Evolutionary conservation across 1,140 invertebrate genomes (phyloP).

Genomic region (Oryctes rhinoceros): DNA sequence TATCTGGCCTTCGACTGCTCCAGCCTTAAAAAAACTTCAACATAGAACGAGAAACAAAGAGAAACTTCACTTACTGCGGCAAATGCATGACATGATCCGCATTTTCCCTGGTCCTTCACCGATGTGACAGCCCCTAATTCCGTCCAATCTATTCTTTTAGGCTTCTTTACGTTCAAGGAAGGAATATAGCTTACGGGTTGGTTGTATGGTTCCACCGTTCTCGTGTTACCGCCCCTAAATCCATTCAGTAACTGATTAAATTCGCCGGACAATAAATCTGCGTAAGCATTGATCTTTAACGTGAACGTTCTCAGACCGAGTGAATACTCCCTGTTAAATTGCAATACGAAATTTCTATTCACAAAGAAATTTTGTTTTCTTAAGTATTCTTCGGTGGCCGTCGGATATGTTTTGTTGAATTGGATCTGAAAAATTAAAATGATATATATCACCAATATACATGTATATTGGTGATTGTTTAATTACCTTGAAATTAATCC

Average conservation of each 20-base stretch:
- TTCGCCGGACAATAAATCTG: conserved; percentile 85
- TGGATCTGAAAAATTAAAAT: conserved; percentile 66
- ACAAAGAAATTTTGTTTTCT: conserved; percentile 87
- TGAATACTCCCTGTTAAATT: conserved; percentile 79
- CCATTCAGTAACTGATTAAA: conserved; percentile 82
- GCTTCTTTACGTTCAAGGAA: conserved; percentile 53
- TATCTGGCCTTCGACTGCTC: conserved; percentile 81
- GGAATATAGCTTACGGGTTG: conserved; percentile 49
- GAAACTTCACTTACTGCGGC: conserved; percentile 58
- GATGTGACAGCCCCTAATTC: conserved; percentile 54
- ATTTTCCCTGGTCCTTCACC: conserved; percentile 56
- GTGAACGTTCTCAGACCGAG: conserved; percentile 72
- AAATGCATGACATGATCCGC: conserved; percentile 68
- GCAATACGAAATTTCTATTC: conserved; percentile 83
- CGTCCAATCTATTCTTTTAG: conserved; percentile 55
- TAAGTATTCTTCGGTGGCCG: conserved; percentile 77
- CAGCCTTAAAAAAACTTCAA: conserved; percentile 54
- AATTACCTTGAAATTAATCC: too few species aligned
- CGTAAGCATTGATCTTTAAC: conserved; percentile 76
- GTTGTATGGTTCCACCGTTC: neutral
- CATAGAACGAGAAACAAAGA: too few species aligned
- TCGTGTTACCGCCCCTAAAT: conserved; percentile 55
- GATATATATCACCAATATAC: too few species aligned
- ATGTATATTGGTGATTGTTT: too few species aligned
- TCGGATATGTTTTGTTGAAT: conserved; percentile 76